Evolutionary conservation across 92 coral and sea anemone genomes (phyloP).

Genomic region (Plumapathes pennacea): DNA sequence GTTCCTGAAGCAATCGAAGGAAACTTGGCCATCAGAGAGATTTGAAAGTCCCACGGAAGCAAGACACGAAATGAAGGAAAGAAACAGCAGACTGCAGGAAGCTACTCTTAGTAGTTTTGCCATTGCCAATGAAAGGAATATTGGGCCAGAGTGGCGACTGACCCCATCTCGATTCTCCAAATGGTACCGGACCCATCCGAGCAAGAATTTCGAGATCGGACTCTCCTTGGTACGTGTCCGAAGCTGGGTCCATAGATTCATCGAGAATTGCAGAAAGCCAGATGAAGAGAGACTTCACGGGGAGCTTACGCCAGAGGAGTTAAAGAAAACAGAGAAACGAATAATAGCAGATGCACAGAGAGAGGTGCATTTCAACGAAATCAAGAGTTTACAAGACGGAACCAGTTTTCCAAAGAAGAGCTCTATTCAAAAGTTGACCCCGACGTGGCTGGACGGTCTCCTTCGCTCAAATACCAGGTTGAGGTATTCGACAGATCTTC

Average conservation of each 20-base stretch:
- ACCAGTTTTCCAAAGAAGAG: constrained; percentile 33
- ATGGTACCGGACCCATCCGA: constrained; percentile 17
- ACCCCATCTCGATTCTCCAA: constrained; percentile 23
- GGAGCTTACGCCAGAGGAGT: constrained; percentile 16
- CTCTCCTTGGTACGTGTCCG: constrained; percentile 31
- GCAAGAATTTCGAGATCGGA: constrained; percentile 6
- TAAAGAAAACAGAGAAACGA: constrained; percentile 15
- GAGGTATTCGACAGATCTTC: constrained; percentile 6
- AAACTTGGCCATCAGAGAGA: constrained; percentile 8
- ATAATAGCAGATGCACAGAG: constrained; percentile 16
- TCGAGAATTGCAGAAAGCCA: constrained; percentile 19
- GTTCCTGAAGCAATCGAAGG: constrained; percentile 4
- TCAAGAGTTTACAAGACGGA: too few relatives aligned
- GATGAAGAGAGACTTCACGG: constrained; percentile 8
- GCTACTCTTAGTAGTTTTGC: not conserved
- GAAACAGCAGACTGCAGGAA: not conserved
- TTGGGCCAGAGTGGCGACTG: constrained; percentile 1
- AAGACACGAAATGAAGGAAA: not conserved
- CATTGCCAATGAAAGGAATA: not conserved
- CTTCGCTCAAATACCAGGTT: constrained; percentile 35
- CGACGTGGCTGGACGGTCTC: constrained; percentile 29
- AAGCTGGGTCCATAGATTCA: constrained; percentile 38
- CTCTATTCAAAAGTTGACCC: constrained; percentile 19
- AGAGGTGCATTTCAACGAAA: constrained; percentile 12
- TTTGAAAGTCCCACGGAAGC: not conserved